Percentiles rank a stretch among this genome's conserved stretches.
phyloP scores from a whole-genome alignment of 2,113 vertebrate genomes.

The Sakesphorus luctuosus region DNA sequence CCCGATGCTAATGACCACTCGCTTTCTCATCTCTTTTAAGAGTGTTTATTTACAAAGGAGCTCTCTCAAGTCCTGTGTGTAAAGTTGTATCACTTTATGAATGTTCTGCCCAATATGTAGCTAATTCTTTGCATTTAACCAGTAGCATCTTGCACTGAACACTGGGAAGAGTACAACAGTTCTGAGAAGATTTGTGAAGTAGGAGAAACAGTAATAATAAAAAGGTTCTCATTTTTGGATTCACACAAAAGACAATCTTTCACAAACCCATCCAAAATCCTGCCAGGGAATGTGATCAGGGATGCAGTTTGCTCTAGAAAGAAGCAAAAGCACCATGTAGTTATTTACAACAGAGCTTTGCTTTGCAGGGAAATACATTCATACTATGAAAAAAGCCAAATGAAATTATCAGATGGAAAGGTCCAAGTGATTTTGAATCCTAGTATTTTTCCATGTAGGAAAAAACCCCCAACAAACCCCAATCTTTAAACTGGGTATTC shows the following conservation, averaged over 20 bases:
- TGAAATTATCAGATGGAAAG: not conserved
- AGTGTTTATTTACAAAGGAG: not conserved
- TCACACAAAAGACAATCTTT: not conserved
- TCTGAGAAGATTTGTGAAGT: not conserved
- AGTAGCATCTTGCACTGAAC: not conserved
- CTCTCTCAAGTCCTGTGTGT: not conserved
- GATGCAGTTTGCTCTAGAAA: not conserved
- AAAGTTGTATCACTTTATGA: not conserved
- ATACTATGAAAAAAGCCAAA: accelerated
- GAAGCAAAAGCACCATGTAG: not conserved
- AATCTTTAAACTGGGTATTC: not conserved
- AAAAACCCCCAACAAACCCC: too few species aligned
- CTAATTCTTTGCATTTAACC: not conserved
- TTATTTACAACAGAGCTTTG: not conserved
- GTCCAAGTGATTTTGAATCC: not conserved
- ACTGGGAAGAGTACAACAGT: not conserved
- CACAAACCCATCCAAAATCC: not conserved
- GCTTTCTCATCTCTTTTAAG: not conserved
- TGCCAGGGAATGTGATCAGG: not conserved
- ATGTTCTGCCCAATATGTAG: not conserved
- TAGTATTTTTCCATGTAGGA: not conserved
- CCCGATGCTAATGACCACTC: not conserved
- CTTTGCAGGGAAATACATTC: not conserved
- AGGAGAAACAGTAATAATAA: not conserved
- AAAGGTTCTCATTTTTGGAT: not conserved